Evolutionary conservation across 2,888 invertebrate species (phyloP), one percentile per base, ranked within the genome.

Genomic region (Cremastinae sp.): DNA sequence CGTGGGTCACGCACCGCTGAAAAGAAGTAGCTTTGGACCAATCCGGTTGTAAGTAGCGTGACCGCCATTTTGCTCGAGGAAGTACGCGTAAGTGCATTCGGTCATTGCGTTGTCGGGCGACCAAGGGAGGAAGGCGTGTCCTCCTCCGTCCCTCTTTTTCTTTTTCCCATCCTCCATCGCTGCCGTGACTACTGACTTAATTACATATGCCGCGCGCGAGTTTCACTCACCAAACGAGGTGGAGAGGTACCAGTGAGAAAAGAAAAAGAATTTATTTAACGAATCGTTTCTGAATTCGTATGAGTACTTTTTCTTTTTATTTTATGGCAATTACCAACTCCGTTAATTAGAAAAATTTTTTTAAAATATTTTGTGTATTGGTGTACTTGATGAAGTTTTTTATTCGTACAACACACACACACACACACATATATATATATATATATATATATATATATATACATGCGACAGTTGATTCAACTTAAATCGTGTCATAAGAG

Each of bases 41-140:
- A 80, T 80, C 79, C 68, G 54, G 58, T 28, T 58, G 73, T 69
- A 53, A 54, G 62, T 71, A 41, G 54, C 54, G 41, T n/a, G 49
- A 34, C 71, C 84, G 84, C 83, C 84, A 83, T 84, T 84, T 84
- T 83, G 79, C 54, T 38, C 69, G 53, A 70, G 71, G 58, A 79
- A 76, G 68, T 74, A 69, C 75, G 74, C 74, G 68, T 72, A 74
- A 78, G 65, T 73, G 69, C 61, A 54, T 78, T 61, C 45, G n/a
- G 58, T 62, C 51, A 66, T 47, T 61, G 72, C 72, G 59, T 78
- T 75, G 51, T 61, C 71, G 36, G 73, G 77, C 77, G 73, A 78
- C 36, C 8, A 61, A 71, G 74, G 28, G 5, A 5, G 28, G 5
- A 5, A 78, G 78, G 80, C 79, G 79, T 79, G 78, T 80, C 72